These are phyloP conservation scores for Sebastes elongatus DNA, from an alignment of 2,797 vertebrate species.

Conservation along the genomic window DNA sequence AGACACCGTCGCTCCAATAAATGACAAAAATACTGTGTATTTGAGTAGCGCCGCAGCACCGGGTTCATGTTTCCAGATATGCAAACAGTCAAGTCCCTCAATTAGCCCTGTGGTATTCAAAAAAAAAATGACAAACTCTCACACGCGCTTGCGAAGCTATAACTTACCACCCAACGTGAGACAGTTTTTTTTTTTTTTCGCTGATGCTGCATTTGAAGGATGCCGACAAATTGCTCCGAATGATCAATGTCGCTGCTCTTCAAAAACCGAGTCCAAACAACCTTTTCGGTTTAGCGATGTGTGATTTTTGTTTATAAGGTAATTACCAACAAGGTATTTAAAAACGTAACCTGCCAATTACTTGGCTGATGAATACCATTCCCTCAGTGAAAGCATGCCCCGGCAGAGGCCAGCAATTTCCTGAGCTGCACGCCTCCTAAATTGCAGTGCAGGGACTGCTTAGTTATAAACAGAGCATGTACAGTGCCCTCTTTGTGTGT, in stretches of 20 bases:
- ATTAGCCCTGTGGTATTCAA: constrained; percentile 54
- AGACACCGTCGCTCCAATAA: constrained; percentile 67
- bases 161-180: constrained; percentile 59
- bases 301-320: constrained; percentile 95
- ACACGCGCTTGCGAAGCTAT: constrained; percentile 7
- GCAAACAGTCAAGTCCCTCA: constrained; percentile 59
- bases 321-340: constrained; percentile 97
- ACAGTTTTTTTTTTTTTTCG: not conserved
- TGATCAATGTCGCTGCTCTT: constrained; percentile 64
- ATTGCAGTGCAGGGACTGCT: constrained; percentile 92
- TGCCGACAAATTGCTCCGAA: constrained; percentile 48
- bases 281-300: constrained; percentile 74
- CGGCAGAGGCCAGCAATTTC: constrained; percentile 94
- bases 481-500: constrained; percentile 95
- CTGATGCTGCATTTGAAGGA: constrained; percentile 26
- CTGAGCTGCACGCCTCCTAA: constrained; percentile 94
- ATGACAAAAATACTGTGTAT: constrained; percentile 58
- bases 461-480: constrained; percentile 83
- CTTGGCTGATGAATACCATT: constrained; percentile 91
- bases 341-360: constrained; percentile 92
- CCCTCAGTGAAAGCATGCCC: constrained; percentile 92
- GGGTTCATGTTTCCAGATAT: constrained; percentile 52
- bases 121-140: constrained; percentile 44
- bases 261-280: constrained; percentile 81
- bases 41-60: constrained; percentile 32